Conservation (phyloP, 2,888 invertebrate species). For the Phyllotreta striolata region DNA sequence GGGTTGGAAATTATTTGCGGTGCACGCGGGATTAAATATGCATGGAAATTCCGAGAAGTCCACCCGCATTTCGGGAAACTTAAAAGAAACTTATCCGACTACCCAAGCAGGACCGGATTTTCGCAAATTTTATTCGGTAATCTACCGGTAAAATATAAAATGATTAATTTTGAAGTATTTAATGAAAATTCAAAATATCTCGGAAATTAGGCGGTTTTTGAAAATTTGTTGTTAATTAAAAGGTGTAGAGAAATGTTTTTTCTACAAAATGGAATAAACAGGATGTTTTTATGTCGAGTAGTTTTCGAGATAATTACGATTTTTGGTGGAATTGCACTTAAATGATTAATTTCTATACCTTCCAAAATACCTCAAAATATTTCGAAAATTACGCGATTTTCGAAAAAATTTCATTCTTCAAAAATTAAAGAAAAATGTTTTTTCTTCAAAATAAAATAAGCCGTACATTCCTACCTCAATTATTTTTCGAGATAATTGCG, state of each 20-base stretch:
- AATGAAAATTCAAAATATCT: no score
- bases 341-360: not conserved
- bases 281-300: not conserved
- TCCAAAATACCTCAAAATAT: not conserved
- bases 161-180: no score
- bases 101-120: not conserved
- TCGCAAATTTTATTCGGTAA: no score
- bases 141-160: no score
- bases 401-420: no score
- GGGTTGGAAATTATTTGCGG: slow-evolving; percentile 11
- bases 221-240: no score
- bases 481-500: no score
- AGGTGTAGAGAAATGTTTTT: no score
- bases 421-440: no score
- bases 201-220: no score
- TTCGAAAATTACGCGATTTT: not conserved
- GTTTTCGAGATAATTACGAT: not conserved
- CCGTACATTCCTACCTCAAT: no score
- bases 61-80: slow-evolving; percentile 15
- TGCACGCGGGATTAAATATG: slow-evolving; percentile 15
- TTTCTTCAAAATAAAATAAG: no score
- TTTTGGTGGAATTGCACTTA: not conserved
- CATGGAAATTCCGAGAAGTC: slow-evolving; percentile 12
- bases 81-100: slow-evolving; percentile 13
- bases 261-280: not conserved